Evolutionary conservation across 2,797 vertebrate genomes (phyloP), one percentile per base, ranked within the genome.

Genomic region (Protosalanx chinensis): DNA sequence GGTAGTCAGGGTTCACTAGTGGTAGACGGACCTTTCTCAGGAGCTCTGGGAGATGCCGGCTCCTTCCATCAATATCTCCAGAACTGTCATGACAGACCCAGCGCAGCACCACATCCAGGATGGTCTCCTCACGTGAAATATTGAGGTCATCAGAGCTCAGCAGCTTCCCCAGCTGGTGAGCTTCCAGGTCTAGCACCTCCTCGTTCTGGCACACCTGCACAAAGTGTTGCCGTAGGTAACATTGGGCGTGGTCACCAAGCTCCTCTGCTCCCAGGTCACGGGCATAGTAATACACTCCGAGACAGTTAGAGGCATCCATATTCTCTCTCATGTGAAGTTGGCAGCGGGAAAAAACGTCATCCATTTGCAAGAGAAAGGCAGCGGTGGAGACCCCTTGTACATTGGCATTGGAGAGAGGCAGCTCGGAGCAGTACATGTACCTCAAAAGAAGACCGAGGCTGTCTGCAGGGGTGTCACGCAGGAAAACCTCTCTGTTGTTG

Each of bases 241-340:
- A 94, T 76, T 93, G 91, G 0, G 97, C 95, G 1, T 89, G 91
- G 68, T 97, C 96, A 0, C 92, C 89, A 57, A 99, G 86, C 33
- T 98, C 95, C 84, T 98, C 98, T 1, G 93, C 96, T n/a, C 95
- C 95, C 0, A 99, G 94, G 70, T 97, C 96, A 77, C 93, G 94
- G 30, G 96, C 95, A 79, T 98, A 99, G 75, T 95, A 93, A 85
- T 95, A 95, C 79, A 99, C 93, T 15, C 98, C 98, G 4, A 99
- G 87, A 46, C 97, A 99, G 85, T 99, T 99, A 74, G 96, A 96
- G 56, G 93, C 91, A 58, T 99, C 98, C 96, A 99, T 99, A 71
- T 98, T 96, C 67, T 94, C 95, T 20, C 88, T 94, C 97, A 99
- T 98, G 84, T 98, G 96, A 70, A 85, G 88, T 79, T 95, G 94